Conservation (phyloP, 2,888 invertebrate genomes). For the Metellina segmentata region DNA sequence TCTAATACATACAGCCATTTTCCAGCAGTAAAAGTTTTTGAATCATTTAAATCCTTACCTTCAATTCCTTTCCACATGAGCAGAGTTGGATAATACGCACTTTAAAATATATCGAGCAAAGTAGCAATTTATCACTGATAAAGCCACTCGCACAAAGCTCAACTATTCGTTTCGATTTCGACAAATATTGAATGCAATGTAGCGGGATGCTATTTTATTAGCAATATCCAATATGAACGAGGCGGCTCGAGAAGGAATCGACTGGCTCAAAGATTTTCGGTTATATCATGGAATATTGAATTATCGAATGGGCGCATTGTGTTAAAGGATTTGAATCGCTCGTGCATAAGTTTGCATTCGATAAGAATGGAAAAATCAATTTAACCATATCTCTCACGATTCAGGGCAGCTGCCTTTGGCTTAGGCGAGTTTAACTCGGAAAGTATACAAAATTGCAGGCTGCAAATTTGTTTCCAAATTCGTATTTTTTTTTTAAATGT, state of each 20-base stretch:
- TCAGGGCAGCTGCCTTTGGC: constrained; percentile 40
- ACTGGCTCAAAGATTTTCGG: constrained; percentile 50
- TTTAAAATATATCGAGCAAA: constrained; percentile 1
- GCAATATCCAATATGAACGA: constrained; percentile 14
- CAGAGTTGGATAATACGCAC: neutral
- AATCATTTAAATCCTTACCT: no score
- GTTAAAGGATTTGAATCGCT: constrained; percentile 37
- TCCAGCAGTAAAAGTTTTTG: no score
- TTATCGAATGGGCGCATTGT: constrained; percentile 54
- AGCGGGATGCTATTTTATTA: constrained; percentile 22
- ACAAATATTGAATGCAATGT: constrained; percentile 17
- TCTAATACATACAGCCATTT: no score
- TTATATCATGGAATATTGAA: constrained; percentile 60
- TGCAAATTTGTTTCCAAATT: constrained; percentile 21
- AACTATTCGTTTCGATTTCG: constrained; percentile 15
- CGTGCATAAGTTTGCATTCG: constrained; percentile 42
- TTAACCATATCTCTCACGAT: constrained; percentile 33
- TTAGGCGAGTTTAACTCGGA: constrained; percentile 40
- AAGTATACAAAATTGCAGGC: constrained; percentile 15
- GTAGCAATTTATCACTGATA: no score
- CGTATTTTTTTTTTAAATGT: no score
- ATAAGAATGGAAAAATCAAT: constrained; percentile 60
- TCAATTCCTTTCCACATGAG: no score
- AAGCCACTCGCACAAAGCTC: constrained; percentile 2
- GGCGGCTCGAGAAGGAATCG: constrained; percentile 21